Percentiles rank a stretch among this genome's conserved stretches.
Evolutionary conservation across 2,888 invertebrate genomes (phyloP).

Genomic region (Nomada fabriciana): DNA sequence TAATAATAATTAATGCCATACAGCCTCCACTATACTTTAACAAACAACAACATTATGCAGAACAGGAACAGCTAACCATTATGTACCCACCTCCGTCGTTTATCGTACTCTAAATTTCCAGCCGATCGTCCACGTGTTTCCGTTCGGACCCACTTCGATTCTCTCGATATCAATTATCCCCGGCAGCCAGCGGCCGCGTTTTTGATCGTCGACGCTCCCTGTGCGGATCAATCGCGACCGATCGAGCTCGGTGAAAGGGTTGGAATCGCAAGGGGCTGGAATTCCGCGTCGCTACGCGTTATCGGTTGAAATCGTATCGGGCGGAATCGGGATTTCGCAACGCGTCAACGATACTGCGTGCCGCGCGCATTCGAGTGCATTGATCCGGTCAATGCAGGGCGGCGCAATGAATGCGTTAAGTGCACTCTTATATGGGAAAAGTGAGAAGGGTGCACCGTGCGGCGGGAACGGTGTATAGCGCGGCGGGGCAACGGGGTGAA

Average conservation of each 20-base stretch:
- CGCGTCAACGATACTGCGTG: conserved; percentile 66
- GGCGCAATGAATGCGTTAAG: conserved; percentile 79
- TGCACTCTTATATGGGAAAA: conserved; percentile 77
- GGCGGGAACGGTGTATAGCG: conserved; percentile 69
- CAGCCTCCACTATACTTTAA: no score
- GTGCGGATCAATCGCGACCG: conserved; percentile 28
- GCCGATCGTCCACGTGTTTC: not conserved
- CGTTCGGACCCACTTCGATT: not conserved
- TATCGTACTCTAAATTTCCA: not conserved
- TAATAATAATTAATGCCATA: no score
- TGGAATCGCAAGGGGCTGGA: conserved; percentile 32
- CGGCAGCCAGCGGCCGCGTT: not conserved
- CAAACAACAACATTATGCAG: no score
- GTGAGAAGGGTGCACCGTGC: conserved; percentile 73
- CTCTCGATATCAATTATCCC: conserved; percentile 11
- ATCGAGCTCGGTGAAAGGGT: conserved; percentile 15
- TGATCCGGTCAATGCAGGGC: conserved; percentile 80
- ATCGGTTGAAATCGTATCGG: conserved; percentile 55
- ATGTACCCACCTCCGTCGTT: no score
- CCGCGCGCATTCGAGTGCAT: conserved; percentile 75
- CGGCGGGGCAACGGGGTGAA: conserved; percentile 47
- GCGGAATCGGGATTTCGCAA: conserved; percentile 55
- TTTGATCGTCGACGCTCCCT: conserved; percentile 7
- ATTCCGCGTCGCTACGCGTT: conserved; percentile 42
- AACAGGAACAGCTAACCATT: no score